Evolutionary conservation across 1,140 invertebrate species (phyloP), one percentile per base, ranked within the genome.

Genomic region (Bombus waltoni): DNA sequence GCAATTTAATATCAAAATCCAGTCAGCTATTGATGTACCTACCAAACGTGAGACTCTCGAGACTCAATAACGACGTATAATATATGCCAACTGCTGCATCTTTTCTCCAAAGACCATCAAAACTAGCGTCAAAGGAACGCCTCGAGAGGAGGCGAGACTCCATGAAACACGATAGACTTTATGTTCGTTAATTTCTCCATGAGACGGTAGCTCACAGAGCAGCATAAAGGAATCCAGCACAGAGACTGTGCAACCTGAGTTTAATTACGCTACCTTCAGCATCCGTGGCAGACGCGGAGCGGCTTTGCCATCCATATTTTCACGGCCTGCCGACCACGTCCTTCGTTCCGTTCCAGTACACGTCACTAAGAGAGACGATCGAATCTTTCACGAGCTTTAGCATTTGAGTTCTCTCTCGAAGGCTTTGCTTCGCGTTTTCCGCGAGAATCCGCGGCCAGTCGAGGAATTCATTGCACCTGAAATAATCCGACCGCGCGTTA

Each of bases 221-320:
- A 13, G 70, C 40, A 32, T 11, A 38, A 47, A 75, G 40, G 81
- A 76, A 75, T 47, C n/a, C 8, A 47, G n/a, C 32, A 22, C n/a
- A 35, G 11, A n/a, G 35, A 68, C 13, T 13, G 73, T 25, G n/a
- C n/a, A 8, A 35, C 42, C 70, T 75, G 85, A 88, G 90, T 83
- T 90, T 91, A 92, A 92, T 92, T 92, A 90, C 87, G 65, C 68
- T 83, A 80, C 71, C 78, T 91, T 89, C 85, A 83, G 88, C 88
- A 87, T 84, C 87, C 80, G 79, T 85, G 76, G 47, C 47, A 53
- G 18, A 5, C 47, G 47, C 47, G 18, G 47, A 53, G 18, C 3
- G 1, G 72, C 22, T 47, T 78, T 83, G 78, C 18, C 15, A 11
- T 89, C 85, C 89, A 87, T 90, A 90, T 92, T 91, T 91, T 91